Evolutionary conservation across 2,113 vertebrate species (phyloP), one percentile per base, ranked within the genome.

Genomic region (Gambusia holbrooki): DNA sequence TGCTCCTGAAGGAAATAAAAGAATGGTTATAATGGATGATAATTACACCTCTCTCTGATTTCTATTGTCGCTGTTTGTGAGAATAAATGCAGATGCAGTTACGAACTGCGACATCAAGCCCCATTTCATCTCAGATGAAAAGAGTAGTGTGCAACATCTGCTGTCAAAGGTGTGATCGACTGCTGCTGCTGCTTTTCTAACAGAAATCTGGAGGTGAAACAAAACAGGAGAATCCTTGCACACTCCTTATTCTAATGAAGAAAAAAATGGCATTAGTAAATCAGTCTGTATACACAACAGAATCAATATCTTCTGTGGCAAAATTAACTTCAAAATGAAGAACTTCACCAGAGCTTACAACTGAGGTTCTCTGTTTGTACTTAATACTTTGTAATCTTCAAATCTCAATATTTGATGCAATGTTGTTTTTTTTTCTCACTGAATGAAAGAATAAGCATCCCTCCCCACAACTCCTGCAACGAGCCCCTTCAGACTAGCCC

Each of bases 121-220:
- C 97, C 97, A 98, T 98, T 98, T 97, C 97, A 96, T 97, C 97
- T 96, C 96, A 96, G 97, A 97, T 97, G 97, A 98, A 96, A 96
- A 96, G 96, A 96, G 95, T 96, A 96, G 95, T 95, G 93, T 95
- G 96, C 95, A 97, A 98, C 97, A 99, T 97, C 97, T 98, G 97
- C 96, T 94, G 94, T 96, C 95, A 96, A 94, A 95, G 96, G 96
- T 95, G 96, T 95, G 97, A 96, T 95, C 96, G 96, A 96, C 95
- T 94, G 95, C 96, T 96, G 96, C 95, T 95, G 94, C 94, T 91
- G 94, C 74, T 73, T 80, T 94, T 84, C 96, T 97, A 98, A 98
- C 97, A 94, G 96, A 97, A 96, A 96, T 97, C 96, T 97, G 97
- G 95, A 97, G 97, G 96, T 96, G 93, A 95, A 93, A 93, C 94